A percentile compares a stretch with the other conserved stretches of the same genome.
Evolutionary conservation across 2,797 vertebrate species (phyloP).

Genomic region (Adelosebastes latens): DNA sequence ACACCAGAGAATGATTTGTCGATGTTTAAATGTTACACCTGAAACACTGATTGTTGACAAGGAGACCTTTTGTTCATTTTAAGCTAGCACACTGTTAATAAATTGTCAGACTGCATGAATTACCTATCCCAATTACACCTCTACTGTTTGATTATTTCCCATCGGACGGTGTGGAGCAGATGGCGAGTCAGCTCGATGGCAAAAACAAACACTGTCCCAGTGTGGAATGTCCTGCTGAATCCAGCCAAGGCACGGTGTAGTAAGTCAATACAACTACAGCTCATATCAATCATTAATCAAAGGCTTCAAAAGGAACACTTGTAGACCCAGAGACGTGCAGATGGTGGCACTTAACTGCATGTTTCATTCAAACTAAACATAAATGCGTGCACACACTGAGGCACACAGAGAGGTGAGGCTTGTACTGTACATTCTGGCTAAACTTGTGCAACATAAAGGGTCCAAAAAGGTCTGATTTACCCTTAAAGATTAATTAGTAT

Average conservation of each 20-base stretch:
- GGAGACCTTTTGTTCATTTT: not conserved
- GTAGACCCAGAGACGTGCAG: too few species aligned
- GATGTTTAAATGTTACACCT: not conserved
- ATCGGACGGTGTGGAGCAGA: constrained; percentile 15
- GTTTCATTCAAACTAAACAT: not conserved
- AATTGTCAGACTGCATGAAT: not conserved
- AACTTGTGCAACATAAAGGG: not conserved
- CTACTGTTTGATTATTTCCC: constrained; percentile 10
- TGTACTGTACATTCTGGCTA: not conserved
- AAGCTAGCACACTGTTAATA: not conserved
- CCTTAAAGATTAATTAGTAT: too few species aligned
- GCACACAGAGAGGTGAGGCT: not conserved
- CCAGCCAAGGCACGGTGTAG: constrained; percentile 29
- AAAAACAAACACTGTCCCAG: constrained; percentile 34
- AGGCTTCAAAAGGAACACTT: not conserved
- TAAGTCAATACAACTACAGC: constrained; percentile 31
- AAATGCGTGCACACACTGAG: not conserved
- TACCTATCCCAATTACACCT: not conserved
- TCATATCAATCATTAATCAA: constrained; percentile 64
- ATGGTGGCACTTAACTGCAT: not conserved
- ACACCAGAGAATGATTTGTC: not conserved
- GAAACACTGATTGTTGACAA: not conserved
- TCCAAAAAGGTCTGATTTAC: too few species aligned
- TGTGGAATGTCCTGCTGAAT: constrained; percentile 40
- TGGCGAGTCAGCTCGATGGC: not conserved